Evolutionary conservation across 2,888 invertebrate species (phyloP).

Genomic region (Drosophila atripex): DNA sequence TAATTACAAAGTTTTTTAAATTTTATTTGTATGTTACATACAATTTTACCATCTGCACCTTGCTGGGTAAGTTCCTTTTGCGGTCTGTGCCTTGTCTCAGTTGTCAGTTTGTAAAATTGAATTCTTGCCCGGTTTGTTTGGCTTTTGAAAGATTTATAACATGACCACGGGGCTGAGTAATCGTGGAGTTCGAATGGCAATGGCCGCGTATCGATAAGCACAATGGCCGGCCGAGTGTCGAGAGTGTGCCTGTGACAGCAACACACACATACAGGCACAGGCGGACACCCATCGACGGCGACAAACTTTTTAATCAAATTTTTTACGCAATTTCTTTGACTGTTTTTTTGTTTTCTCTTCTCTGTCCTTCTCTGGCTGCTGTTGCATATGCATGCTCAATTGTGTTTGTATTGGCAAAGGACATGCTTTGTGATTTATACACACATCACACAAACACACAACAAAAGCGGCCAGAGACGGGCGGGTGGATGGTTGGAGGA

Average conservation of each 20-base stretch:
- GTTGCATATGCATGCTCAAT: slow-evolving; percentile 64
- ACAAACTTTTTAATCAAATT: slow-evolving; percentile 79
- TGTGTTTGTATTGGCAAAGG: slow-evolving; percentile 78
- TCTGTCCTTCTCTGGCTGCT: slow-evolving; percentile 40
- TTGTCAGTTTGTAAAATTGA: slow-evolving; percentile 70
- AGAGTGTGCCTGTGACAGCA: slow-evolving; percentile 63
- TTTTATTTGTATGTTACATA: too few species aligned
- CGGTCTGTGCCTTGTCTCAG: slow-evolving; percentile 54
- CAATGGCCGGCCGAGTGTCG: slow-evolving; percentile 54
- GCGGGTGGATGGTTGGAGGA: slow-evolving; percentile 8
- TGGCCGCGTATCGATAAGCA: slow-evolving; percentile 74
- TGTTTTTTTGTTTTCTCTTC: slow-evolving; percentile 51
- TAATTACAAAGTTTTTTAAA: too few species aligned
- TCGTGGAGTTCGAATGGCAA: slow-evolving; percentile 33
- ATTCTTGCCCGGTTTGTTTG: slow-evolving; percentile 60
- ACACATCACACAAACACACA: slow-evolving; percentile 64
- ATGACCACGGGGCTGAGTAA: slow-evolving; percentile 18
- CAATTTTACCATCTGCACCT: slow-evolving; percentile 22
- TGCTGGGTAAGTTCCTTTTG: slow-evolving; percentile 28
- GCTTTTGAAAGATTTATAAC: slow-evolving; percentile 74
- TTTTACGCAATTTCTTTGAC: slow-evolving; percentile 73
- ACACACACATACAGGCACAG: slow-evolving; percentile 37
- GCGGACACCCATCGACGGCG: slow-evolving; percentile 50
- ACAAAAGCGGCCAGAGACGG: slow-evolving; percentile 4
- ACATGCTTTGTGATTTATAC: slow-evolving; percentile 78